Evolutionary conservation across 2,888 invertebrate genomes (phyloP), one percentile per base, ranked within the genome.

Genomic region (Acutogordius australiensis): DNA sequence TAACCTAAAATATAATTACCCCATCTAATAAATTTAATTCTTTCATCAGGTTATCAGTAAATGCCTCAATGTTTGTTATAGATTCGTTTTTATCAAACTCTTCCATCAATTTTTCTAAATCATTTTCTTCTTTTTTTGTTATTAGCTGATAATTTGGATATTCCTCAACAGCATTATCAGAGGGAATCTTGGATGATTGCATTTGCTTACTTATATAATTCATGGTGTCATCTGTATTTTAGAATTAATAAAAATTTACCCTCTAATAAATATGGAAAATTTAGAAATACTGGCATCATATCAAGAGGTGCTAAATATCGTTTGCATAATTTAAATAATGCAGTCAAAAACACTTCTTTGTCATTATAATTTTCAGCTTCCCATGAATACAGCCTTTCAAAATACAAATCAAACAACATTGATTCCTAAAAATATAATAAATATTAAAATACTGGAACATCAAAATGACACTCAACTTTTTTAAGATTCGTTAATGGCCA

Each of bases 371-470:
- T 51, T 4, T 23, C 23, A n/a, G 51, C 13, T 51, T 51, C 51
- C 51, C 51, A 51, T 8, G 23, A 51, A 51, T 51, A 51, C 4
- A 26, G 18, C 23, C 23, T 51, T 51, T 51, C 51, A 51, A 51
- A 51, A 26, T 51, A 51, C 4, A 51, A n/a, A 51, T 51, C 51
- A 23, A 51, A 51, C 23, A 4, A 4, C n/a, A 51, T 4, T n/a
- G 51, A 51, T 21, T 51, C 51, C 51, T 51, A 21, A 51, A 51
- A 51, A 51, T 51, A 21, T 51, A 51, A n/a, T n/a, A n/a, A 21
- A 4, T 51, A 26, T n/a, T 51, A n/a, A n/a, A n/a, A 21, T 51
- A 51, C 51, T 51, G 51, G 51, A 23, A n/a, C 26, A 23, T 51
- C 51, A 51, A 4, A 21, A 51, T 51, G 51, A 4, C 51, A 8